Conservation (phyloP, 2,113 vertebrate species). For the Pyrgilauda ruficollis region DNA sequence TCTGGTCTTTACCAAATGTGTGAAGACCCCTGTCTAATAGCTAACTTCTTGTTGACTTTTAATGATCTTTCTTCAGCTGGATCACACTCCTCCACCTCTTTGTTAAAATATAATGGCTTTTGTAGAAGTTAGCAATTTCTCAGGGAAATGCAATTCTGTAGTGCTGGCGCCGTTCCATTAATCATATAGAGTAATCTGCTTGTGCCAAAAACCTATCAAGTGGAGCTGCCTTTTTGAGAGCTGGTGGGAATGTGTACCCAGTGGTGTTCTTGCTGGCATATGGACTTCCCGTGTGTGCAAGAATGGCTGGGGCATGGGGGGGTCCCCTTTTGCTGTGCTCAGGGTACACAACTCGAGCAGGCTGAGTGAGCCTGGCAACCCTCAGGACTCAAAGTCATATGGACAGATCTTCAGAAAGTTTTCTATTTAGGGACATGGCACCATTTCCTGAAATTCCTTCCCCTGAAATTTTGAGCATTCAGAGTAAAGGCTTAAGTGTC, state of each 20-base stretch:
- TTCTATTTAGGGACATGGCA: background rate
- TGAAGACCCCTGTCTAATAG: background rate
- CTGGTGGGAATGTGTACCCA: conserved; percentile 60
- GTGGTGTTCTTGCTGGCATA: conserved; percentile 63
- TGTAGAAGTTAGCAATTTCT: conserved; percentile 49
- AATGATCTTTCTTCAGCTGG: background rate
- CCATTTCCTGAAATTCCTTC: background rate
- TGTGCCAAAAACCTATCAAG: conserved; percentile 67
- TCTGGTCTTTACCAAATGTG: background rate
- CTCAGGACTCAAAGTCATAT: background rate
- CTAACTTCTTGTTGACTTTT: conserved; percentile 15
- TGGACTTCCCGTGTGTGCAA: conserved; percentile 51
- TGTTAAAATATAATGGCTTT: conserved; percentile 57
- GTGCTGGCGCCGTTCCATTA: conserved; percentile 34
- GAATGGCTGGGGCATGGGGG: conserved; percentile 9
- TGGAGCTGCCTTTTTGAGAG: conserved; percentile 59
- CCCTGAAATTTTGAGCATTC: background rate
- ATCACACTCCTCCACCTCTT: background rate
- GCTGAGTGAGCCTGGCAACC: background rate
- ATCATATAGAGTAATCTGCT: conserved; percentile 52
- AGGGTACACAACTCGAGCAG: background rate
- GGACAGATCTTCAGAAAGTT: background rate
- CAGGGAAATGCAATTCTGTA: conserved; percentile 34
- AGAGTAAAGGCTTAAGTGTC: background rate
- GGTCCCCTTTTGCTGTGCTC: background rate